Evolutionary conservation across 2,888 invertebrate genomes (phyloP), one percentile per base, ranked within the genome.

Genomic region (Microctonus aethiopoides): DNA sequence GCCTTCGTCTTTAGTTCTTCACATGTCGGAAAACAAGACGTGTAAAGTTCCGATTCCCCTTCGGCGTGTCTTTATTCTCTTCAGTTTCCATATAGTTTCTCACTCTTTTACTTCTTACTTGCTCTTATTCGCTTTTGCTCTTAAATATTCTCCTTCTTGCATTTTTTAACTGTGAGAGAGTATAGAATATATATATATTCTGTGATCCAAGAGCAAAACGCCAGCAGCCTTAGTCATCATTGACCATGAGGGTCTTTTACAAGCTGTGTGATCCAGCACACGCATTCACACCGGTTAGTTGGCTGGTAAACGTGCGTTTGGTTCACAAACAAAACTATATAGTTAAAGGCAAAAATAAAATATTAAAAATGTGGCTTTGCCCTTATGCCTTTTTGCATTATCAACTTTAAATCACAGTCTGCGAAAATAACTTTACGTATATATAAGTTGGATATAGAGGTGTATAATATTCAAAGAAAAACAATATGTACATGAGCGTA

Each of bases 11-110:
- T 46, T n/a, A 13, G 24, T 36, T 60, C 39, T 60, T 60, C 34
- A 60, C 32, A 60, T 60, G 60, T 39, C 60, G 60, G 60, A 36
- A 60, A 60, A 60, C 60, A 20, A 60, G 54, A 26, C 54, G 60
- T 36, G 34, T 36, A 36, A 60, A 60, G 34, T 60, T 60, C 32
- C 32, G 57, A 57, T 57, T 57, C 57, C 16, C 32, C 57, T 57
- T 29, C 29, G 32, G 57, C 32, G 29, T 57, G 16, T 57, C 32
- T 57, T n/a, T 57, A 46, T 46, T n/a, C 46, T 1, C n/a, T 16
- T 46, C 16, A 16, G 16, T 16, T 16, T 16, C 46, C 7, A 46
- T 46, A 16, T n/a, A 16, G 16, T 46, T 46, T 16, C 46, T 46
- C 20, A n/a, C n/a, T n/a, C n/a, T n/a, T n/a, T n/a, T n/a, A n/a